These are phyloP conservation scores for Denticeps clupeoides DNA, from an alignment of 2,797 vertebrate genomes.

Conservation along the genomic window DNA sequence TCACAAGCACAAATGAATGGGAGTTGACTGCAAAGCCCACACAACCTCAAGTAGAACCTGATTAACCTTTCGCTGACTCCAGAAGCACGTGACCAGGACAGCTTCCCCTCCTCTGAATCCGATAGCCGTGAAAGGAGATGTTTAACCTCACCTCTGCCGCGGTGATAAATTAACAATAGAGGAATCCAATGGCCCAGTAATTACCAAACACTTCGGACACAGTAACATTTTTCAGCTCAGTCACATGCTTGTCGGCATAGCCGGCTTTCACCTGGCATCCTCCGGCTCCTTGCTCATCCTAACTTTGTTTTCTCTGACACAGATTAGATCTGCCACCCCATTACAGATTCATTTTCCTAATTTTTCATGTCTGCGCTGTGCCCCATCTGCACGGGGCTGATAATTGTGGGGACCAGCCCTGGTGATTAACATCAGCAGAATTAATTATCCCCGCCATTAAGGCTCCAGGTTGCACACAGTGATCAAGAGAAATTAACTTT, in stretches of 20 bases:
- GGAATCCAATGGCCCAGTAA: slow-evolving; percentile 98
- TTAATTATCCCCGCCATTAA: slow-evolving; percentile 99
- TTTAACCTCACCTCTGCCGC: slow-evolving; percentile 92
- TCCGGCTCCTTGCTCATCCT: slow-evolving; percentile 80
- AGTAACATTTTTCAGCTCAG: slow-evolving; percentile 96
- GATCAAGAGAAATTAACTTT: slow-evolving; percentile 99
- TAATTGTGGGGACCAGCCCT: slow-evolving; percentile 99
- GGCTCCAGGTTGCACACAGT: slow-evolving; percentile 99
- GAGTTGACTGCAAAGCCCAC: slow-evolving; percentile 67
- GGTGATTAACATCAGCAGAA: slow-evolving; percentile 99
- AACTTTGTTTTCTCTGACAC: slow-evolving; percentile 99
- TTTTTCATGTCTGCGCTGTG: slow-evolving; percentile 99
- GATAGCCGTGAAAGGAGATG: slow-evolving; percentile 83
- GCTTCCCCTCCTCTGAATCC: slow-evolving; percentile 73
- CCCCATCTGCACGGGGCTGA: slow-evolving; percentile 99
- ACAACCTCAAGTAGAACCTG: slow-evolving; percentile 80
- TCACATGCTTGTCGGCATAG: slow-evolving; percentile 73
- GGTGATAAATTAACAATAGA: slow-evolving; percentile 99
- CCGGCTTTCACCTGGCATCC: slow-evolving; percentile 84
- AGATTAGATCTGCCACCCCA: slow-evolving; percentile 99
- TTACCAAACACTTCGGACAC: slow-evolving; percentile 98
- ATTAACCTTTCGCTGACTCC: slow-evolving; percentile 97
- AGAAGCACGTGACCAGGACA: slow-evolving; percentile 61
- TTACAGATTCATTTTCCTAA: slow-evolving; percentile 99
- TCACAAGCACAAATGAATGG: slow-evolving; percentile 18